These are phyloP conservation scores for Lasiurus borealis DNA, from an alignment of 2,113 vertebrate species.

Conservation along the genomic window DNA sequence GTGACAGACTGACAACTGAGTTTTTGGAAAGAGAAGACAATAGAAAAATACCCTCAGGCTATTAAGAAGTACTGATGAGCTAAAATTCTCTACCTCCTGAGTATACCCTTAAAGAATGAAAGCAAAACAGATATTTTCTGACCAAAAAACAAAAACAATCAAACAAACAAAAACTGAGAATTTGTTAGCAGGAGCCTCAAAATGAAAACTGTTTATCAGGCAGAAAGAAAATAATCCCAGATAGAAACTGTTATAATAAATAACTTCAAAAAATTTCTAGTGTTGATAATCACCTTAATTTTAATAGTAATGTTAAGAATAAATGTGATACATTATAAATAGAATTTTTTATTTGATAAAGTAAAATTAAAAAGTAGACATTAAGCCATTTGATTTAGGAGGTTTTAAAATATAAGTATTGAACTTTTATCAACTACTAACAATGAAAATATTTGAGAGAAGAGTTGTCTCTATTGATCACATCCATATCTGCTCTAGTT, in stretches of 20 bases:
- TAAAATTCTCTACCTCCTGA: neutral
- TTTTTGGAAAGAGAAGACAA: neutral
- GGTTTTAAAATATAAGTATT: constrained; percentile 31
- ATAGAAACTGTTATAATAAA: neutral
- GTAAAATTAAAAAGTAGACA: neutral
- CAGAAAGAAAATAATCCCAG: constrained; percentile 16
- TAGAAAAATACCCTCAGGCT: neutral
- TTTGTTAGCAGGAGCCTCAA: neutral
- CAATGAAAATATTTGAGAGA: neutral
- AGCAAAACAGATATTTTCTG: constrained; percentile 11
- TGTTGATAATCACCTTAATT: neutral
- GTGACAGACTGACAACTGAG: neutral
- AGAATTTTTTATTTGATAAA: neutral
- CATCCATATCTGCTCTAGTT: neutral
- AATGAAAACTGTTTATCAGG: neutral
- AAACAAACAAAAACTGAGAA: constrained; percentile 3
- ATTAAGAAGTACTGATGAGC: neutral
- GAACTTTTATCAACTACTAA: neutral
- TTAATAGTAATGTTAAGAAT: neutral
- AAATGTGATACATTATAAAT: neutral
- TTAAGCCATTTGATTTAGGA: neutral
- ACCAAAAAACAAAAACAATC: neutral
- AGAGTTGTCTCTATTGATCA: neutral
- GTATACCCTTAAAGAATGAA: neutral
- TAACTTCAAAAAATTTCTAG: neutral